phyloP scores from a whole-genome alignment of 2,113 vertebrate species.

The Typhlomys cinereus region DNA sequence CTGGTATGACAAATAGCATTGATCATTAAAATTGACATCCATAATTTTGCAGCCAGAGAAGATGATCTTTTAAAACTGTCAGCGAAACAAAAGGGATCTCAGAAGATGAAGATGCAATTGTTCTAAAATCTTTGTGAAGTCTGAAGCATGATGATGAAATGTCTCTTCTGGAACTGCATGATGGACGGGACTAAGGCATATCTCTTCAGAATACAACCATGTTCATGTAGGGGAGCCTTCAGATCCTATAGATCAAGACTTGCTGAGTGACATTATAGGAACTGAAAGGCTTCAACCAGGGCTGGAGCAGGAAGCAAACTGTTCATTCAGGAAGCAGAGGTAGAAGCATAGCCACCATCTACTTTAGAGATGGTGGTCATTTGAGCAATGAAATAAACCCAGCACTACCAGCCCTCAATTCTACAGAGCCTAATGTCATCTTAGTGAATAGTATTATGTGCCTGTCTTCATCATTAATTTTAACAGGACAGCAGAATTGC shows the following conservation, averaged over 20 bases:
- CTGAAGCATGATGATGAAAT: constrained; percentile 33
- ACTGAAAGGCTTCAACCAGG: not conserved
- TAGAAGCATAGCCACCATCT: not conserved
- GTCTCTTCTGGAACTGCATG: not conserved
- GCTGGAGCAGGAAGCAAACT: not conserved
- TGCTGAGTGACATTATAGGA: not conserved
- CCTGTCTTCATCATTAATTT: not conserved
- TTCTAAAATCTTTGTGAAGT: constrained; percentile 47
- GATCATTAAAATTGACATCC: constrained; percentile 75
- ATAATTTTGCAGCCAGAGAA: constrained; percentile 59
- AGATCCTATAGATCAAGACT: not conserved
- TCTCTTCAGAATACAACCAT: not conserved
- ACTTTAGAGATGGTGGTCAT: not conserved
- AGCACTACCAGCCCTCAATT: not conserved
- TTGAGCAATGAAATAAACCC: not conserved
- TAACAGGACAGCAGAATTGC: constrained; percentile 32
- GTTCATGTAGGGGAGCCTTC: not conserved
- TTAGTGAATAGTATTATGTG: not conserved
- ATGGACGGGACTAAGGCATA: not conserved
- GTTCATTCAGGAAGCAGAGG: not conserved
- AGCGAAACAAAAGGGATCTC: constrained; percentile 60
- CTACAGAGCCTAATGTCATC: not conserved
- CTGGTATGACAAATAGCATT: constrained; percentile 69
- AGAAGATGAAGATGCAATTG: constrained; percentile 59
- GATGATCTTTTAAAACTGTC: constrained; percentile 69